Conservation (phyloP, 2,797 vertebrate genomes). For the Sebastes hopkinsi region DNA sequence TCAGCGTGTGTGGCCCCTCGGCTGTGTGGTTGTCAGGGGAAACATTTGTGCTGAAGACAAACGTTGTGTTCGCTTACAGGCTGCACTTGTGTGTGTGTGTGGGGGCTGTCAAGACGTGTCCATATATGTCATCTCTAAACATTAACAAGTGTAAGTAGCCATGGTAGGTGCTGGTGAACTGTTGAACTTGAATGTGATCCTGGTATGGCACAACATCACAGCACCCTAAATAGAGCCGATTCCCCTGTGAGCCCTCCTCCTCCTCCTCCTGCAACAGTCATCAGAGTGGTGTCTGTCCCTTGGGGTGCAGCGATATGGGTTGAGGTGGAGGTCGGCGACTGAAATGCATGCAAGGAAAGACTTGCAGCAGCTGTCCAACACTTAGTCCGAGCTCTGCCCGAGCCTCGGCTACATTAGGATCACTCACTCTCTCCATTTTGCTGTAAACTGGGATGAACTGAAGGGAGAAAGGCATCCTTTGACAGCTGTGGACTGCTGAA, state of each 20-base stretch:
- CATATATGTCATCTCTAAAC: constrained; percentile 66
- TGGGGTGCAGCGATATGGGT: constrained; percentile 67
- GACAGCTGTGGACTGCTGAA: constrained; percentile 83
- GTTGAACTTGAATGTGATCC: constrained; percentile 84
- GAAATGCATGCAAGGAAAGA: constrained; percentile 78
- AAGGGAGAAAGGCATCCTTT: constrained; percentile 73
- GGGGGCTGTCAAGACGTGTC: constrained; percentile 43
- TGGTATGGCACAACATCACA: constrained; percentile 55
- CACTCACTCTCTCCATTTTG: constrained; percentile 79
- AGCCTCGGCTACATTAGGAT: constrained; percentile 65
- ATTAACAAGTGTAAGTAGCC: constrained; percentile 64
- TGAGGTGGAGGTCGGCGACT: constrained; percentile 76
- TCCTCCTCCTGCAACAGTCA: constrained; percentile 49
- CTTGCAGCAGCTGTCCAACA: constrained; percentile 79
- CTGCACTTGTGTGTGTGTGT: constrained; percentile 55
- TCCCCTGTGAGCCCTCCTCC: constrained; percentile 31
- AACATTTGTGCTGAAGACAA: constrained; percentile 74
- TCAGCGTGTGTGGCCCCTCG: constrained; percentile 79
- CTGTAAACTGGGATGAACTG: constrained; percentile 72
- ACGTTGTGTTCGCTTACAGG: constrained; percentile 41
- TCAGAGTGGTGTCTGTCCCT: constrained; percentile 70
- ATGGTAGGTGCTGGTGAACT: constrained; percentile 70
- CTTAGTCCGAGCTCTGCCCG: constrained; percentile 43
- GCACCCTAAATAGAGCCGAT: constrained; percentile 61
- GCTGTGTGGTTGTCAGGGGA: constrained; percentile 52